A percentile compares a stretch with the other conserved stretches of the same genome.
phyloP scores from a whole-genome alignment of 2,888 invertebrate genomes.

The Biston betularia region DNA sequence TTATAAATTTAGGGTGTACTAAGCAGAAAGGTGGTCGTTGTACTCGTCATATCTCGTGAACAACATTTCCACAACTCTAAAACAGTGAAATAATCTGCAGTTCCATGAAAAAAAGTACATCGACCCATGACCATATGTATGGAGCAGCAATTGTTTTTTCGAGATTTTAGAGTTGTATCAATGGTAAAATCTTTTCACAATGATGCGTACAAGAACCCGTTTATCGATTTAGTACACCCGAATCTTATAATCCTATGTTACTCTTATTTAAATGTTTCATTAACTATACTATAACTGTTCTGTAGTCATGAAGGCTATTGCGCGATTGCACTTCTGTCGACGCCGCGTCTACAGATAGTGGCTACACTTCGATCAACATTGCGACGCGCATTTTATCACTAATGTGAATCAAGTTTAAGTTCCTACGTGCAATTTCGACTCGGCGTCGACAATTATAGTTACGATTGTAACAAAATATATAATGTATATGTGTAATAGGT shows the following conservation, averaged over 20 bases:
- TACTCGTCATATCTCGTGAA: no score
- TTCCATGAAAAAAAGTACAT: no score
- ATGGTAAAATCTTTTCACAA: no score
- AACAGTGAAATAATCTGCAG: no score
- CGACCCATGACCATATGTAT: no score
- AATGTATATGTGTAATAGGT: slow-evolving; percentile 33
- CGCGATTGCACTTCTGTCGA: slow-evolving; percentile 6
- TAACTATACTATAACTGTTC: neutral
- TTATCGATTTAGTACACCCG: no score
- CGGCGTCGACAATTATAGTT: slow-evolving; percentile 13
- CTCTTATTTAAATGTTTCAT: slow-evolving; percentile 1
- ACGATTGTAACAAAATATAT: slow-evolving; percentile 17
- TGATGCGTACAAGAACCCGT: no score
- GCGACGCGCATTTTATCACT: slow-evolving; percentile 10
- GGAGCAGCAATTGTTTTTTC: no score
- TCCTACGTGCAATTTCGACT: slow-evolving; percentile 13
- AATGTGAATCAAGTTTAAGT: slow-evolving; percentile 11
- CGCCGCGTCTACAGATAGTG: slow-evolving; percentile 6
- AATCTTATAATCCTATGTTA: neutral
- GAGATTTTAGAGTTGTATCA: no score
- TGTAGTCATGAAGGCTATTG: slow-evolving; percentile 8
- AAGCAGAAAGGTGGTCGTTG: no score
- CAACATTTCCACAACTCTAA: no score
- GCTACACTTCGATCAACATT: neutral
- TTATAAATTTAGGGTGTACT: no score